These are phyloP conservation scores for Tamias sibiricus DNA, from an alignment of 2,113 vertebrate species.

Conservation along the genomic window DNA sequence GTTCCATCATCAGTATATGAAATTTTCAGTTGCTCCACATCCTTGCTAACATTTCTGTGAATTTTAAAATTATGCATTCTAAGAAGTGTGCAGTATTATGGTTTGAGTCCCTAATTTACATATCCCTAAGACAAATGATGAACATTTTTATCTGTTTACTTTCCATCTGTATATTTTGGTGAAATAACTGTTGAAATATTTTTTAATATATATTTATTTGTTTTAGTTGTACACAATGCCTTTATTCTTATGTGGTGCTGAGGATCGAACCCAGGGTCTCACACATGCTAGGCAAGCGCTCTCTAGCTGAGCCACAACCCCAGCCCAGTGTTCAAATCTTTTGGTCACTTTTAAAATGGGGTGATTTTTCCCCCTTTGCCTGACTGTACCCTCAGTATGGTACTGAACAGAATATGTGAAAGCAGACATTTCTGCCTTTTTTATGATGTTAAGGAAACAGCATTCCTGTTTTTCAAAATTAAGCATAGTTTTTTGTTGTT, in stretches of 20 bases:
- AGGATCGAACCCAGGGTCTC: too few species aligned
- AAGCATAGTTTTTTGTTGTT: not conserved
- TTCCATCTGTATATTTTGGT: not conserved
- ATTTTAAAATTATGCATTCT: not conserved
- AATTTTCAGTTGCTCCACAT: not conserved
- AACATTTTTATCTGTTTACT: not conserved
- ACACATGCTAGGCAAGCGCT: too few species aligned
- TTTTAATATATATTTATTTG: too few species aligned
- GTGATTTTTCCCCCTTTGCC: not conserved
- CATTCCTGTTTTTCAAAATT: not conserved
- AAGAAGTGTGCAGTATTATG: not conserved
- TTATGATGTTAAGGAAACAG: too few species aligned
- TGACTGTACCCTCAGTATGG: not conserved
- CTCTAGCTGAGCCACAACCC: too few species aligned
- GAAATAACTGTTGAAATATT: too few species aligned
- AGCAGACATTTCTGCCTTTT: not conserved
- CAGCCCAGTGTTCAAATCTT: not conserved
- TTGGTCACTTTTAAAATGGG: not conserved
- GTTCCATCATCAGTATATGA: not conserved
- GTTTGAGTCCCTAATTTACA: not conserved
- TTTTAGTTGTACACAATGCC: too few species aligned
- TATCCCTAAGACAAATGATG: not conserved
- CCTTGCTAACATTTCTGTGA: not conserved
- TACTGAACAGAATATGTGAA: not conserved
- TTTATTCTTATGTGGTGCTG: too few species aligned